Evolutionary conservation across 2,888 invertebrate species (phyloP).

Genomic region (Escarpia spicata): DNA sequence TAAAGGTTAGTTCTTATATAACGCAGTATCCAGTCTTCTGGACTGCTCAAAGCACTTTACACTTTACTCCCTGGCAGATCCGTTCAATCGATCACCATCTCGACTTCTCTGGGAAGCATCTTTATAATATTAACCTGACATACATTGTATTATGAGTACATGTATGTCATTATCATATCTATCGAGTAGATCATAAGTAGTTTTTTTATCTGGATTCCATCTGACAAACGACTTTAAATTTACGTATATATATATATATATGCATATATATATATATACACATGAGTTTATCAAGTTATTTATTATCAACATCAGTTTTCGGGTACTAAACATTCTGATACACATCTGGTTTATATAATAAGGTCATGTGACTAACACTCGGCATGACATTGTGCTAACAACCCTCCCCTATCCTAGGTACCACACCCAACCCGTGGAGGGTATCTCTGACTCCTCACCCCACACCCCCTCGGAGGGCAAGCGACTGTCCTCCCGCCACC

Average conservation of each 20-base stretch:
- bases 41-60: too few species aligned
- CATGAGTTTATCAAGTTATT: neutral
- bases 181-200: neutral
- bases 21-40: too few species aligned
- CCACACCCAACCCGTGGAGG: conserved; percentile 33
- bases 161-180: neutral
- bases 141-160: neutral
- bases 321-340: neutral
- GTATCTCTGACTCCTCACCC: conserved; percentile 20
- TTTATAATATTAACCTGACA: too few species aligned
- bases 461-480: neutral
- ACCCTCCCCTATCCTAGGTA: conserved; percentile 22
- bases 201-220: too few species aligned
- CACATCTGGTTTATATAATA: neutral
- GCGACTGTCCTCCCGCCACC: conserved; percentile 30
- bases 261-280: neutral
- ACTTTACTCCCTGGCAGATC: too few species aligned
- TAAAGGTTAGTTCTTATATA: too few species aligned
- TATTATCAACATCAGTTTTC: neutral
- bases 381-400: neutral
- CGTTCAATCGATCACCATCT: too few species aligned
- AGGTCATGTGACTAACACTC: neutral
- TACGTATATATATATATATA: neutral
- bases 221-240: too few species aligned
- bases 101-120: too few species aligned